Base-by-base conservation (phyloP, 2,113 vertebrate genomes). In the Arvicanthis niloticus region DNA sequence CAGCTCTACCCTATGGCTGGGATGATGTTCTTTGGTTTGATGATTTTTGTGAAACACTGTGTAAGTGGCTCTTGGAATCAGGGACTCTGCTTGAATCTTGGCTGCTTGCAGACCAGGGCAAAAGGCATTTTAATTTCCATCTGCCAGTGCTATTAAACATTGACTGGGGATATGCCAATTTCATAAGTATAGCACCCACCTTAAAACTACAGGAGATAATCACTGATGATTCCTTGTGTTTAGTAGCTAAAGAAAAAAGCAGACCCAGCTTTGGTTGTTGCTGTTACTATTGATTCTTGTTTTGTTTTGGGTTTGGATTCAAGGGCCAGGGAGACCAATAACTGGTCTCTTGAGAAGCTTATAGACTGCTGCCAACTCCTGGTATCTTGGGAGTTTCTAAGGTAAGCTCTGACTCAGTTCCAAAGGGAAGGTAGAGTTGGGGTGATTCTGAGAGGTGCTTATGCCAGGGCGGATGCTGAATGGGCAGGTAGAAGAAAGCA, bases 81-180 rank as follows among this genome's bases (percentile, higher is more conserved):
- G 65, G 81, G 37, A 73, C 26, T 77, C 81, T 91, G n/a, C 58
- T 90, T n/a, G 88, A 81, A 78, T 73, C 92, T 42, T 97, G 91
- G 78, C 89, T 94, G 45, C 89, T 89, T 87, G 76, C 29, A 91
- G 78, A 95, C 3, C 7, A 62, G 37, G 53, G 10, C n/a, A 70
- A 76, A 89, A 73, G 56, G 15, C 67, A 72, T 45, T 93, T 97
- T 67, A 78, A 86, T 94, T 94, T 65, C 92, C 73, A 67, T 90
- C 92, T 76, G 62, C 84, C 67, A 68, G 77, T 8, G 60, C n/a
- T 91, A 42, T 73, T 89, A 89, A 96, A 91, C 51, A 24, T 9
- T 96, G 96, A 84, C 90, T 88, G 40, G 78, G 73, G 60, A 51
- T 51, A 68, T 68, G 12, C 34, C 42, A 48, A 77, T 80, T 91